phyloP scores from a whole-genome alignment of 1,140 invertebrate species.

The Drosophila arizonae region DNA sequence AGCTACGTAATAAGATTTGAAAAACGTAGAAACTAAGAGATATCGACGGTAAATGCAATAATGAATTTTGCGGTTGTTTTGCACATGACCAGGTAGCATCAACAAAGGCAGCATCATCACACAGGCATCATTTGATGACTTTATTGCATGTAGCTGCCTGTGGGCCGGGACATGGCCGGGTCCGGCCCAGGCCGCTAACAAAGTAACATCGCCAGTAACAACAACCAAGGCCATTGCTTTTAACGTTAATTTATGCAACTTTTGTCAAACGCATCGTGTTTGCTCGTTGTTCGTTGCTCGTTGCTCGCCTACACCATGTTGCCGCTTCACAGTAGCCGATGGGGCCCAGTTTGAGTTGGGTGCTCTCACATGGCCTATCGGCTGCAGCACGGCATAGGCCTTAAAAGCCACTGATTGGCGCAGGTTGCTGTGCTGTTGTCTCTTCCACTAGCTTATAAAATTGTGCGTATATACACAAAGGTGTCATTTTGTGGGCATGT shows the following conservation, averaged over 20 bases:
- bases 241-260: conserved; percentile 80
- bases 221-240: conserved; percentile 65
- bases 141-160: conserved; percentile 68
- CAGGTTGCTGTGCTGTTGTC: conserved; percentile 13
- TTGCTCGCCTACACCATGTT: conserved; percentile 31
- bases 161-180: conserved; percentile 1
- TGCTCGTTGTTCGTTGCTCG: conserved; percentile 17
- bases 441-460: conserved; percentile 18
- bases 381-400: conserved; percentile 8
- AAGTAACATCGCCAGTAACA: conserved; percentile 69
- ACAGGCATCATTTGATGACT: conserved; percentile 69
- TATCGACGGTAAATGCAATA: conserved; percentile 39
- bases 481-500: conserved; percentile 49
- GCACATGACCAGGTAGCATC: conserved; percentile 25
- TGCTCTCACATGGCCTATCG: neutral
- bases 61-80: conserved; percentile 32
- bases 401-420: conserved; percentile 58
- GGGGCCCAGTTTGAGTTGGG: conserved; percentile 22
- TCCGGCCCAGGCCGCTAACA: conserved; percentile 49
- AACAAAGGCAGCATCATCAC: conserved; percentile 23
- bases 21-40: conserved; percentile 33
- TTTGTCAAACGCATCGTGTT: conserved; percentile 66
- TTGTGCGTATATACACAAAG: conserved; percentile 11
- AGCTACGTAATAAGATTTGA: conserved; percentile 14
- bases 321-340: conserved; percentile 37